Conservation (phyloP, 2,113 vertebrate genomes). For the Coracopsis vasa region DNA sequence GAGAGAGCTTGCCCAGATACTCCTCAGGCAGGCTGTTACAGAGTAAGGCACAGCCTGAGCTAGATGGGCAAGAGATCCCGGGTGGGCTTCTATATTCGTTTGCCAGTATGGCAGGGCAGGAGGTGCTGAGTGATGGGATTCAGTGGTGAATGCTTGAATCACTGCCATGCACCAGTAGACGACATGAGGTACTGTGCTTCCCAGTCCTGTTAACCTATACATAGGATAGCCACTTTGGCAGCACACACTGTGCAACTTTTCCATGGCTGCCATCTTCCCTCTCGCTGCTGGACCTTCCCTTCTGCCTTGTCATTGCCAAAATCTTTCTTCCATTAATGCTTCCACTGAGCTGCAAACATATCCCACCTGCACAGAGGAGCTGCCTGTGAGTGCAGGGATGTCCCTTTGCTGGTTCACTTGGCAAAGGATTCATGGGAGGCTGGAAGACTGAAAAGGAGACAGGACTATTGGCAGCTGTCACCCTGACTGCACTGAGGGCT, state of each 20-base stretch:
- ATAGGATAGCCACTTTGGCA: background rate
- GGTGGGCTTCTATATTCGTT: fast-evolving
- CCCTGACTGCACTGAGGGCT: background rate
- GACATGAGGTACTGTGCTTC: background rate
- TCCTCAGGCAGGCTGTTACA: background rate
- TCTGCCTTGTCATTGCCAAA: background rate
- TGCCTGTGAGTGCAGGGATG: background rate
- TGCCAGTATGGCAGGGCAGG: background rate
- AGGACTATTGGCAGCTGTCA: background rate
- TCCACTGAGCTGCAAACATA: background rate
- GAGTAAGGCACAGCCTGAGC: background rate
- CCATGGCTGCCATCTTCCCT: background rate
- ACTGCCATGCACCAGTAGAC: background rate
- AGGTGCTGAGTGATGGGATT: background rate
- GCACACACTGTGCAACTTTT: background rate
- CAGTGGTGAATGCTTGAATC: background rate
- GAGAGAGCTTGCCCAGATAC: background rate
- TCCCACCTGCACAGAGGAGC: background rate
- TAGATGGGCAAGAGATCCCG: background rate
- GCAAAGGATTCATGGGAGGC: background rate
- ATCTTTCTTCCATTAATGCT: background rate
- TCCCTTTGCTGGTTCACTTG: background rate
- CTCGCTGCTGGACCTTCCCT: background rate
- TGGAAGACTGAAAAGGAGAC: background rate
- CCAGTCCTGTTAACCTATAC: background rate